phyloP scores from a whole-genome alignment of 2,797 vertebrate species.

The Manis crassicaudata region DNA sequence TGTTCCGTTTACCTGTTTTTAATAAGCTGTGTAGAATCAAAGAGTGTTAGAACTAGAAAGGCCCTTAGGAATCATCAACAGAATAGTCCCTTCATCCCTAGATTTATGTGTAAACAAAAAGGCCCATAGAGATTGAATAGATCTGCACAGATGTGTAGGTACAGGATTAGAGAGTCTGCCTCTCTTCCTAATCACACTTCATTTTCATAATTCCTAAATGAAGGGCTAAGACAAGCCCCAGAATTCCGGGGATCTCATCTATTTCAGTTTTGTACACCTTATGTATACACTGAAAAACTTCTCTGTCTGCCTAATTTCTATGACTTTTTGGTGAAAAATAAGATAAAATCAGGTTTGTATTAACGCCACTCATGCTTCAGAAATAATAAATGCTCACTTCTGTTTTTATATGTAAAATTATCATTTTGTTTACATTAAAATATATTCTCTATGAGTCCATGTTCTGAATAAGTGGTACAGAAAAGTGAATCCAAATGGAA shows the following conservation, averaged over 20 bases:
- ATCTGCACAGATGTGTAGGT: background rate
- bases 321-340: background rate
- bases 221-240: background rate
- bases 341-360: background rate
- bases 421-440: background rate
- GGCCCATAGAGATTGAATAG: background rate
- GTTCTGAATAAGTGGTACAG: background rate
- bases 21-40: background rate
- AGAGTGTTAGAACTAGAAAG: background rate
- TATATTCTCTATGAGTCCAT: background rate
- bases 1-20: background rate
- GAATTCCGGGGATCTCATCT: background rate
- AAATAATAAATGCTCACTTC: background rate
- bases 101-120: background rate
- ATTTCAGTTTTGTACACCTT: background rate
- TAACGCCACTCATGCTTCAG: background rate
- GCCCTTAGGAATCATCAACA: background rate
- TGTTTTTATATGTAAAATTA: background rate
- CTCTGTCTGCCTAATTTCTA: background rate
- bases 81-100: background rate
- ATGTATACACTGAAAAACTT: background rate
- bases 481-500: conserved; percentile 1
- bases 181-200: background rate
- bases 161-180: background rate
- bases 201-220: background rate